A percentile compares a stretch with the other conserved stretches of the same genome.
Evolutionary conservation across 2,797 vertebrate genomes (phyloP).

Genomic region (Spinus olivaceus): DNA sequence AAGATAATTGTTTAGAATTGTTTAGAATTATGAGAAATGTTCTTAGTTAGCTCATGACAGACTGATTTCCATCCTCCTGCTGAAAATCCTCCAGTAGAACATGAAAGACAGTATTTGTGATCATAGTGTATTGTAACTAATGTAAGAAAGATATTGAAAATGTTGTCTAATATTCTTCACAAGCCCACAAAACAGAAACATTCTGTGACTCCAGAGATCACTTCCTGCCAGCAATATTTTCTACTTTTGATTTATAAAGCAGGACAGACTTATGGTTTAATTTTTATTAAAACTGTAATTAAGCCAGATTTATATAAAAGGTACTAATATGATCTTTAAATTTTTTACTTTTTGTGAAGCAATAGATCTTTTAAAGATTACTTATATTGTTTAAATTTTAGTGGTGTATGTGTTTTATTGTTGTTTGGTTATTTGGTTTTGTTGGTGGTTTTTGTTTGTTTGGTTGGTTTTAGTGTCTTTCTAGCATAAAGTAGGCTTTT

Average conservation of each 20-base stretch:
- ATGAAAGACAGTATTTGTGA: background rate
- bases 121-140: background rate
- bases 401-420: accelerated
- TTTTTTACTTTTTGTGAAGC: background rate
- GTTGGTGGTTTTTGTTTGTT: background rate
- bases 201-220: background rate
- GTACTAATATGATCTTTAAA: background rate
- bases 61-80: background rate
- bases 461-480: background rate
- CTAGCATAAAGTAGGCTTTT: background rate
- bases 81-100: background rate
- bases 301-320: background rate
- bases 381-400: background rate
- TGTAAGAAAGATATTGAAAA: background rate
- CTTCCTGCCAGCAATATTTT: background rate
- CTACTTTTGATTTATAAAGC: background rate
- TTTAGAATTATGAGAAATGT: background rate
- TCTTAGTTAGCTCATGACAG: background rate
- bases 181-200: background rate
- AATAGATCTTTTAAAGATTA: background rate
- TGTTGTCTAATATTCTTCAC: background rate
- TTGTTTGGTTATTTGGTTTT: background rate
- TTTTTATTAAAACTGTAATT: background rate
- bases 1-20: background rate
- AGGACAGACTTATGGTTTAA: background rate